A percentile compares a stretch with the other conserved stretches of the same genome.
These are phyloP conservation scores for Leptinotarsa haldemani DNA, from an alignment of 2,888 invertebrate species.

Conservation along the genomic window DNA sequence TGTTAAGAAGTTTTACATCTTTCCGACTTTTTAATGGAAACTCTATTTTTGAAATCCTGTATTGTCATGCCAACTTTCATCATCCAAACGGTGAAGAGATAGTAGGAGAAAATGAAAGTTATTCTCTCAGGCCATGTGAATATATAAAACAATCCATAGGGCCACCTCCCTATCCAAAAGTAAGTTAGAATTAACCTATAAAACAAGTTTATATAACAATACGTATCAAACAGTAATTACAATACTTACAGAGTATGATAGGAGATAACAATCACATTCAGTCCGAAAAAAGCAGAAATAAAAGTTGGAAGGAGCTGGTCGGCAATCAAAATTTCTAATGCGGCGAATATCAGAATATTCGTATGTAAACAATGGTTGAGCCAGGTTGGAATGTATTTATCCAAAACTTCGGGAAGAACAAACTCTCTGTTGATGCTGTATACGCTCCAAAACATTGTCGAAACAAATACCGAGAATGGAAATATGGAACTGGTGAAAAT, in stretches of 20 bases:
- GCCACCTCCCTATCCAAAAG: slow-evolving; percentile 41
- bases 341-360: slow-evolving; percentile 41
- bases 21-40: too few species aligned
- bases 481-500: slow-evolving; percentile 45
- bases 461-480: slow-evolving; percentile 45
- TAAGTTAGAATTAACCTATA: slow-evolving; percentile 42
- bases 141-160: slow-evolving; percentile 43
- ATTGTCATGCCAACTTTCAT: slow-evolving; percentile 45
- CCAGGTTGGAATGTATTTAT: slow-evolving; percentile 45
- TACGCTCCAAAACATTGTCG: slow-evolving; percentile 46
- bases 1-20: too few species aligned
- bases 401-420: slow-evolving; percentile 45
- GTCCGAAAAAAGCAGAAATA: slow-evolving; percentile 42
- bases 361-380: slow-evolving; percentile 48
- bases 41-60: slow-evolving; percentile 37
- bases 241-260: slow-evolving; percentile 45
- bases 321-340: slow-evolving; percentile 43
- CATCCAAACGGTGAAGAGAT: slow-evolving; percentile 33
- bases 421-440: slow-evolving; percentile 47
- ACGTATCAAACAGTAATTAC: not conserved
- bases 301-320: slow-evolving; percentile 45
- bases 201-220: not conserved
- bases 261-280: slow-evolving; percentile 36
- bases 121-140: slow-evolving; percentile 47
- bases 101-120: slow-evolving; percentile 37